These are phyloP conservation scores for Sclerurus mexicanus DNA, from an alignment of 2,113 vertebrate genomes.

Conservation along the genomic window DNA sequence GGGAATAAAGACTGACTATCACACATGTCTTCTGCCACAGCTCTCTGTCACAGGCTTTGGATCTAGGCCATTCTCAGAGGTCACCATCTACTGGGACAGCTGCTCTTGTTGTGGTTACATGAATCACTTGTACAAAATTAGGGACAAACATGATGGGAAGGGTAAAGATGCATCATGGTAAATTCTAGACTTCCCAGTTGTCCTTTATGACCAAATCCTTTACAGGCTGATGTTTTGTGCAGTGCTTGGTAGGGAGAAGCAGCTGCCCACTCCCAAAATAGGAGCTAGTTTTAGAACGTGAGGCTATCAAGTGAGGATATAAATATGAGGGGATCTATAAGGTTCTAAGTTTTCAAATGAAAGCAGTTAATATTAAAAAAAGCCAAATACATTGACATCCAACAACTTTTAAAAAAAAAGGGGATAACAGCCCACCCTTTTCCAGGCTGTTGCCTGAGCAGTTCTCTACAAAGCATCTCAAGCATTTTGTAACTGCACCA, in stretches of 20 bases:
- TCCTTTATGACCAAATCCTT: neutral
- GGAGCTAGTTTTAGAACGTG: neutral
- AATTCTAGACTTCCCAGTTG: neutral
- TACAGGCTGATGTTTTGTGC: neutral
- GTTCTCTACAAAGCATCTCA: neutral
- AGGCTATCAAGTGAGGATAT: neutral
- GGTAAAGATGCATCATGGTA: neutral
- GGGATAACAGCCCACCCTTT: neutral
- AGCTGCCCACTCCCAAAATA: neutral
- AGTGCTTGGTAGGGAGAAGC: neutral
- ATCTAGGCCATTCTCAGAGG: neutral
- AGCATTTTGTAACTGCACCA: neutral
- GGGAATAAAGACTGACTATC: neutral
- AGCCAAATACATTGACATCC: neutral
- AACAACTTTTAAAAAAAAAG: neutral
- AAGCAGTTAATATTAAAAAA: neutral
- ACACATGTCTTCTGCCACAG: neutral
- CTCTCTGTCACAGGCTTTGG: neutral
- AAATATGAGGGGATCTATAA: accelerated
- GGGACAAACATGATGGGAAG: neutral
- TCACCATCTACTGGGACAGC: neutral
- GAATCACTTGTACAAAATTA: slow-evolving; percentile 24
- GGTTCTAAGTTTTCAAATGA: neutral
- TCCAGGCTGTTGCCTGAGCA: slow-evolving; percentile 23
- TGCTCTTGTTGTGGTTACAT: slow-evolving; percentile 11